Conservation (phyloP, 2,888 invertebrate species). For the Ferdinandea cuprea region DNA sequence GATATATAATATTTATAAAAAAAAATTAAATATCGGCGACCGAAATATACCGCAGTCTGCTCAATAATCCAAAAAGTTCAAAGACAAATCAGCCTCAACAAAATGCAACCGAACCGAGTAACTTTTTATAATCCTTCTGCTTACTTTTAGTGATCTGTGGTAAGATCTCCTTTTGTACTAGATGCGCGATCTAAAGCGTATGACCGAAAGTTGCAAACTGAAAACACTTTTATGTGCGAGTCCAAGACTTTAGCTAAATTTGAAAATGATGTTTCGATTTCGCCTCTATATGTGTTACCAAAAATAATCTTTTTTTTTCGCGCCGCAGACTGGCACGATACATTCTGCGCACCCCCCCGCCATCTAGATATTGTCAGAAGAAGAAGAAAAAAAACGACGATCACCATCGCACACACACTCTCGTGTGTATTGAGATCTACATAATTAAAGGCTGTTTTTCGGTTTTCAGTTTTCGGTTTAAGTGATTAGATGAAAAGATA, state of each 20-base stretch:
- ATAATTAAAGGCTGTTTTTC: constrained; percentile 19
- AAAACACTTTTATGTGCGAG: constrained; percentile 82
- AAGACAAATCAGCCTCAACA: neutral
- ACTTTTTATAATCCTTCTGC: constrained; percentile 16
- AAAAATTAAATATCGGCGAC: too few species aligned
- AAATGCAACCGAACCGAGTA: constrained; percentile 37
- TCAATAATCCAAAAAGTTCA: constrained; percentile 18
- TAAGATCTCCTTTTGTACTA: constrained; percentile 63
- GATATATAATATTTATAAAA: too few species aligned
- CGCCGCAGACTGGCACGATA: constrained; percentile 43
- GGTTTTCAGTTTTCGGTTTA: constrained; percentile 23
- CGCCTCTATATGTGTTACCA: constrained; percentile 57
- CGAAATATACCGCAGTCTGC: too few species aligned
- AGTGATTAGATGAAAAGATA: constrained; percentile 16
- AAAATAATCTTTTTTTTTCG: constrained; percentile 71
- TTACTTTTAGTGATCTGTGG: constrained; percentile 49
- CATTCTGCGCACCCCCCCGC: constrained; percentile 9
- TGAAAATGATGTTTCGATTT: constrained; percentile 65
- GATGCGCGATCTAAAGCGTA: constrained; percentile 77
- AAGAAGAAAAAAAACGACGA: too few species aligned
- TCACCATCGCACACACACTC: constrained; percentile 8
- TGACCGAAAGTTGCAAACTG: constrained; percentile 81
- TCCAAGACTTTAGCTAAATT: constrained; percentile 76
- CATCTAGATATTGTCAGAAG: constrained; percentile 19
- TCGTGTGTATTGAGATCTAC: neutral